phyloP scores from a whole-genome alignment of 2,797 vertebrate species.

The Enoplosus armatus region DNA sequence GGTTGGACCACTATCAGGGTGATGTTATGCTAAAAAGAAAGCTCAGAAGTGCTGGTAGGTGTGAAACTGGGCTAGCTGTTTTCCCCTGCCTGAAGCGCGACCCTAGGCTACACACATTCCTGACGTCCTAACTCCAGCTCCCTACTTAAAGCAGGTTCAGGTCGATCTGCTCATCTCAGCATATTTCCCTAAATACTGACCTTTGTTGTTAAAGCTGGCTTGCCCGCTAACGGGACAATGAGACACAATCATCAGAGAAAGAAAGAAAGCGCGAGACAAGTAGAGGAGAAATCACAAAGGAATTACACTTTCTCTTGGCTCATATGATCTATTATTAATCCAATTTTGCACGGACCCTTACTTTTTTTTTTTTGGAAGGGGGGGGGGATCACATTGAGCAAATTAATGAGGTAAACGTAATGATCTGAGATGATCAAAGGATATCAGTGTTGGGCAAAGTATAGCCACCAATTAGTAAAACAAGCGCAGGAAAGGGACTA shows the following conservation, averaged over 20 bases:
- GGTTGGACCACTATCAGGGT: no score
- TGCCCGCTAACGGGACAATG: conserved; percentile 39
- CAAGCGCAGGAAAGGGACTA: conserved; percentile 86
- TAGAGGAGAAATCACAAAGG: conserved; percentile 75
- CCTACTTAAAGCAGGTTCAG: neutral
- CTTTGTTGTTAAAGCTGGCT: conserved; percentile 16
- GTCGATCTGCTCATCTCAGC: conserved; percentile 2
- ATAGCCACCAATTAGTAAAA: conserved; percentile 90
- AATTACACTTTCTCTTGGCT: conserved; percentile 78
- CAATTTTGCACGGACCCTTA: conserved; percentile 82
- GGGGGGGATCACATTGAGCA: conserved; percentile 77
- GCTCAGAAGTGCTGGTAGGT: neutral
- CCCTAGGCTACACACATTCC: neutral
- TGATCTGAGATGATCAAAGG: conserved; percentile 91
- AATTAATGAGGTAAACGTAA: conserved; percentile 92
- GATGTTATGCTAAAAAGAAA: neutral
- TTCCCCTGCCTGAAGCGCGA: neutral
- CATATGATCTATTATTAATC: conserved; percentile 87
- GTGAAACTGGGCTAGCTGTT: neutral
- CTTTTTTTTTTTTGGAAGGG: conserved; percentile 64
- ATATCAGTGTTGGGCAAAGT: conserved; percentile 87
- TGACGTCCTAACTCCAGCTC: neutral
- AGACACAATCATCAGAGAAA: conserved; percentile 34
- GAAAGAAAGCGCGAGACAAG: conserved; percentile 35
- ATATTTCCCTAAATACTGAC: conserved; percentile 21